Evolutionary conservation across 2,113 vertebrate species (phyloP).

Genomic region (Apodemus sylvaticus): DNA sequence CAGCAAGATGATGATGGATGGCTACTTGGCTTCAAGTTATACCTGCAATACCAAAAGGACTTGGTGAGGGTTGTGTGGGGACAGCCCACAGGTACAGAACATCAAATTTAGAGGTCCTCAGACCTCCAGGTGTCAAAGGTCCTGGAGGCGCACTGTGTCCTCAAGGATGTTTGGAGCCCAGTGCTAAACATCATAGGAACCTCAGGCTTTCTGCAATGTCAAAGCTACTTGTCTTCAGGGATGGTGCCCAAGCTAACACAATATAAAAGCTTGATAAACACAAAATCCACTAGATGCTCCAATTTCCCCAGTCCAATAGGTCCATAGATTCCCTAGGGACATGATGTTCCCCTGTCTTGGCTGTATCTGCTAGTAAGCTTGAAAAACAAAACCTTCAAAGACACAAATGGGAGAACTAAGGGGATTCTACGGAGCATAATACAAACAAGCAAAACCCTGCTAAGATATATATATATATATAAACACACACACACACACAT

Average conservation of each 20-base stretch:
- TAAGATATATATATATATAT: neutral
- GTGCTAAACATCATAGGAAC: conserved; percentile 78
- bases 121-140: conserved; percentile 76
- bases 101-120: conserved; percentile 55
- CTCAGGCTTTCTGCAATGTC: neutral
- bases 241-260: neutral
- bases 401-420: neutral
- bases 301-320: neutral
- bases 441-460: neutral
- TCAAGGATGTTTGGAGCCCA: conserved; percentile 78
- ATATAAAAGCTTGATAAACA: neutral
- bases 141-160: conserved; percentile 72
- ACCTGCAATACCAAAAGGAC: conserved; percentile 50
- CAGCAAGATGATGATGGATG: neutral
- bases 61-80: neutral
- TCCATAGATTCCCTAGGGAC: neutral
- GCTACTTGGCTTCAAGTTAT: neutral
- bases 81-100: neutral
- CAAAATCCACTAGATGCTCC: neutral
- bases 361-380: neutral
- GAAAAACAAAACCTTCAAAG: neutral
- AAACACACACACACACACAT: no score
- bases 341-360: neutral
- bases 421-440: neutral
- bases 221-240: neutral